These are phyloP conservation scores for Rhadina sibilatrix DNA, from an alignment of 2,113 vertebrate species.

Conservation along the genomic window DNA sequence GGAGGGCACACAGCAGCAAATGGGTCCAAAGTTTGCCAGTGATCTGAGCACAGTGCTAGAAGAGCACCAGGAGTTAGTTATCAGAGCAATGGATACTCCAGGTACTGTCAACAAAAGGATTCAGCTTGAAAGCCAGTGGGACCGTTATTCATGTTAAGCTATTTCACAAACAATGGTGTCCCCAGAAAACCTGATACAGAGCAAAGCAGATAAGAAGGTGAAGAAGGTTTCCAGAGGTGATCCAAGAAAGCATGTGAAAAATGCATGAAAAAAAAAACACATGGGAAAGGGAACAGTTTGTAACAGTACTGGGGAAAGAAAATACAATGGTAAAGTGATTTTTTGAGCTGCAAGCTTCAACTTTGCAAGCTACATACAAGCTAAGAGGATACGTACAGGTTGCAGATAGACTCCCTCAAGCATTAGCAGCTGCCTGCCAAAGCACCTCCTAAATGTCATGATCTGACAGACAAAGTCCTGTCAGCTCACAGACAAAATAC, in stretches of 20 bases:
- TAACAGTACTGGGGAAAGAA: neutral
- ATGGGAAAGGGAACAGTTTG: neutral
- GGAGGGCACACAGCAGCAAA: neutral
- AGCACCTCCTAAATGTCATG: neutral
- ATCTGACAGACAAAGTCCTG: neutral
- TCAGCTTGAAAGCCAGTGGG: neutral
- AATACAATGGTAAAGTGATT: neutral
- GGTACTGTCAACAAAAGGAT: neutral
- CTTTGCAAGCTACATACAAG: neutral
- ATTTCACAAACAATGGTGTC: neutral
- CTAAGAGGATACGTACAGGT: neutral
- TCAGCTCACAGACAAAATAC: neutral
- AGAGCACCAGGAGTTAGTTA: neutral
- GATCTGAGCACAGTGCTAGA: neutral
- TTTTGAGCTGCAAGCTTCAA: neutral
- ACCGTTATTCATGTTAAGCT: neutral
- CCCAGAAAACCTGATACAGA: slow-evolving; percentile 25
- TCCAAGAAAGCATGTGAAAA: slow-evolving; percentile 4
- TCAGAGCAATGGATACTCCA: slow-evolving; percentile 1
- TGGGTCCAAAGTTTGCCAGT: neutral
- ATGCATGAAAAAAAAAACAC: neutral
- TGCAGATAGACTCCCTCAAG: neutral
- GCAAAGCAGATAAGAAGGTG: slow-evolving; percentile 35
- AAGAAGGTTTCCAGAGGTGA: slow-evolving; percentile 8
- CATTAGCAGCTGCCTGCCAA: neutral